Evolutionary conservation across 2,888 invertebrate genomes (phyloP).

Genomic region (Drosophila cognata): DNA sequence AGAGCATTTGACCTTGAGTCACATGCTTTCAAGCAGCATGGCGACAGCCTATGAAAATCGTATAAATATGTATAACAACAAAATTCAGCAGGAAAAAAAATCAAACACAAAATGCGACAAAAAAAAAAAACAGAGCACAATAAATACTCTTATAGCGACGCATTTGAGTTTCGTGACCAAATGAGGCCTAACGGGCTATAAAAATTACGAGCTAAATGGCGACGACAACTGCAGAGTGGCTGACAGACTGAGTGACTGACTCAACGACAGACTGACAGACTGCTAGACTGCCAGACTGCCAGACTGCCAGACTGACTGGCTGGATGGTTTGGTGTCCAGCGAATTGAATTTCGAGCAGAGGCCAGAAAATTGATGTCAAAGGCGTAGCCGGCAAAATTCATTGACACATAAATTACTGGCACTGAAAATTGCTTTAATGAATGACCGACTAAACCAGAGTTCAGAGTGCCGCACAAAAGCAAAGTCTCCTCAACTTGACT

Average conservation of each 20-base stretch:
- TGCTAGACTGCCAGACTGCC: slow-evolving; percentile 5
- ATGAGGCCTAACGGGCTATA: slow-evolving; percentile 66
- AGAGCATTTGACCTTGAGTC: slow-evolving; percentile 47
- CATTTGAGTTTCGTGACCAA: slow-evolving; percentile 56
- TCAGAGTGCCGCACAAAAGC: slow-evolving; percentile 20
- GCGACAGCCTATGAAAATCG: slow-evolving; percentile 47
- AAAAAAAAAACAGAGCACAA: slow-evolving; percentile 24
- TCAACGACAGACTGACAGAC: slow-evolving; percentile 14
- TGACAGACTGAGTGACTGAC: slow-evolving; percentile 24
- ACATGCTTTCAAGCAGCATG: slow-evolving; percentile 42
- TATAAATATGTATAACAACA: slow-evolving; percentile 37
- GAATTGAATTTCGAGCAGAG: slow-evolving; percentile 58
- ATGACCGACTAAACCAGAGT: slow-evolving; percentile 3
- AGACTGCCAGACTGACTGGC: slow-evolving; percentile 7
- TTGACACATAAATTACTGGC: slow-evolving; percentile 64
- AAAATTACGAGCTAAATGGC: slow-evolving; percentile 65
- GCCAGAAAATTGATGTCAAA: slow-evolving; percentile 61
- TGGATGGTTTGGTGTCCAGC: slow-evolving; percentile 11
- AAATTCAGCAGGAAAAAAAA: slow-evolving; percentile 20
- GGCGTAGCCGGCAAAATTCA: slow-evolving; percentile 58
- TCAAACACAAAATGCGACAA: slow-evolving; percentile 18
- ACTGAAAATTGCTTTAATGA: slow-evolving; percentile 62
- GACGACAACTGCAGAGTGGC: slow-evolving; percentile 54
- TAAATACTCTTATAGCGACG: slow-evolving; percentile 33
- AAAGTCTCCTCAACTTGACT: slow-evolving; percentile 27